Percentiles rank a stretch among this genome's conserved stretches.
phyloP scores from a whole-genome alignment of 37 sponge, comb jelly and placozoan genomes.

The Beroe ovata region DNA sequence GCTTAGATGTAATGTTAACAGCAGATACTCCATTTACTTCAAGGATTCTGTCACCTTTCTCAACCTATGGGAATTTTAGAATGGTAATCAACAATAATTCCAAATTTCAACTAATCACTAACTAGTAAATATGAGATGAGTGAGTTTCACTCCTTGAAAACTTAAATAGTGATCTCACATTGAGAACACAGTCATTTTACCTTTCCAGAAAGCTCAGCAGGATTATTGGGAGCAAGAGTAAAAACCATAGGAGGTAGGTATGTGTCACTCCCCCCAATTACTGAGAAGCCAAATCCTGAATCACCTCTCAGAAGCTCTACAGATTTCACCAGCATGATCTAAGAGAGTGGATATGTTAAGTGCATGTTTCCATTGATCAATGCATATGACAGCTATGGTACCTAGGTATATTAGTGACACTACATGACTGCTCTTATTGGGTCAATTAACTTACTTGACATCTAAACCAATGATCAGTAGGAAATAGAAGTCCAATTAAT shows the following conservation, averaged over 20 bases:
- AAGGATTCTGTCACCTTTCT: slow-evolving; percentile 43
- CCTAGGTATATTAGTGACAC: too few relatives aligned
- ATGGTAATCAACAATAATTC: neutral
- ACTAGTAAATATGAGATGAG: too few relatives aligned
- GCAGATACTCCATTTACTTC: slow-evolving; percentile 14
- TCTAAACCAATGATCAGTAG: too few relatives aligned
- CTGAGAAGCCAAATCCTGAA: slow-evolving; percentile 80
- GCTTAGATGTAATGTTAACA: slow-evolving; percentile 15
- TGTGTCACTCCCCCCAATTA: slow-evolving; percentile 80
- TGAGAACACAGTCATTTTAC: too few relatives aligned
- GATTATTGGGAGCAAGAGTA: slow-evolving; percentile 76
- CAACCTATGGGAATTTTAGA: slow-evolving; percentile 8
- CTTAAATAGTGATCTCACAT: too few relatives aligned
- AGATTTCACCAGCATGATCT: slow-evolving; percentile 4
- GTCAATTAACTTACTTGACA: too few relatives aligned
- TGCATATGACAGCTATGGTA: too few relatives aligned
- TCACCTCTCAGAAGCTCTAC: slow-evolving; percentile 11
- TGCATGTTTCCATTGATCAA: too few relatives aligned
- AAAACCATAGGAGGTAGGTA: slow-evolving; percentile 84
- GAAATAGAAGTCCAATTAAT: too few relatives aligned
- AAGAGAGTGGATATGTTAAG: neutral
- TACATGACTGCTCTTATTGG: too few relatives aligned
- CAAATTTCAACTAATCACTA: too few relatives aligned
- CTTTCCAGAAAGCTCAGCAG: slow-evolving; percentile 70
- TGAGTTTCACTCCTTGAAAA: too few relatives aligned